A percentile compares a stretch with the other conserved stretches of the same genome.
Evolutionary conservation across 1,140 invertebrate genomes (phyloP).

Genomic region (Prorops nasuta): DNA sequence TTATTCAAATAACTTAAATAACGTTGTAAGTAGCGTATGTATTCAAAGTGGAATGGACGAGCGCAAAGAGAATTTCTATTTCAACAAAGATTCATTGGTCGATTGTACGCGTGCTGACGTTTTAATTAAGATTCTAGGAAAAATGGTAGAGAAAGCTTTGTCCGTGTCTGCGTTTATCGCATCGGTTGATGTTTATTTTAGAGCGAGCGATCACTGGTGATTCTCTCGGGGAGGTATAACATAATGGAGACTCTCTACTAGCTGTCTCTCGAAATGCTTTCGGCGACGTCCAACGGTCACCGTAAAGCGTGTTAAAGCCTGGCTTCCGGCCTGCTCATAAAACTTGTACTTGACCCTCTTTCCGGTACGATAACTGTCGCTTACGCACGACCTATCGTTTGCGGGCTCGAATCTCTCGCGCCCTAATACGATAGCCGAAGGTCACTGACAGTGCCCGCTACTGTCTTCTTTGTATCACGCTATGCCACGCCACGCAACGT

Average conservation of each 20-base stretch:
- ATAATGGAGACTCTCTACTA: background rate
- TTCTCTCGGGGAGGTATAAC: background rate
- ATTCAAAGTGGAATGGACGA: too few relatives aligned
- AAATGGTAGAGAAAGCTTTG: too few relatives aligned
- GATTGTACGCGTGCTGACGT: too few relatives aligned
- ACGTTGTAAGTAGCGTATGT: too few relatives aligned
- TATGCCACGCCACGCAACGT: too few relatives aligned
- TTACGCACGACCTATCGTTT: background rate
- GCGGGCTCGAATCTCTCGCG: background rate
- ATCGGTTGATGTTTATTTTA: too few relatives aligned
- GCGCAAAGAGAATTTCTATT: too few relatives aligned
- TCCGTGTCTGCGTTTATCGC: too few relatives aligned
- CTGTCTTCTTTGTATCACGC: background rate
- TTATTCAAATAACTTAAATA: too few relatives aligned
- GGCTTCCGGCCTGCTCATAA: conserved; percentile 10
- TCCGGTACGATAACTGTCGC: conserved; percentile 14
- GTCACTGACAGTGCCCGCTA: background rate
- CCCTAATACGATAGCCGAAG: background rate
- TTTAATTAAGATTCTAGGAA: too few relatives aligned
- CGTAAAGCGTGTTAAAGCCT: background rate
- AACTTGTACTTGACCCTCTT: conserved; percentile 22
- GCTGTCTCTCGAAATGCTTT: background rate
- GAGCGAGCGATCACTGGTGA: background rate
- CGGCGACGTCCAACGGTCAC: background rate
- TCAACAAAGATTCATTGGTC: too few relatives aligned